Percentiles rank a stretch among this genome's conserved stretches.
Evolutionary conservation across 2,888 invertebrate genomes (phyloP).

Genomic region (Napeogenes inachia): DNA sequence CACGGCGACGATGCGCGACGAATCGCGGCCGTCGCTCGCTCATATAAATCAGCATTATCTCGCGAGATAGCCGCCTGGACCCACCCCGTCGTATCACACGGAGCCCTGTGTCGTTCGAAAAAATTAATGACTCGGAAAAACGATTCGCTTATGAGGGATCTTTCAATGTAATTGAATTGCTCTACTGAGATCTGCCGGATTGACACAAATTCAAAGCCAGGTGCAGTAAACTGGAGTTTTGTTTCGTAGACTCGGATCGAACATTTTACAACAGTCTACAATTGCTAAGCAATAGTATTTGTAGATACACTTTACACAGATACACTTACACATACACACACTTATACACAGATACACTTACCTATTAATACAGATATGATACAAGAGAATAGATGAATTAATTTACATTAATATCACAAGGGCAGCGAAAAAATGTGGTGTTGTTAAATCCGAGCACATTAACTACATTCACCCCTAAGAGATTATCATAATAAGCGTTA

Average conservation of each 20-base stretch:
- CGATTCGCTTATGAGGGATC: slow-evolving; percentile 79
- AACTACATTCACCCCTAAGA: slow-evolving; percentile 58
- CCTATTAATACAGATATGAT: not conserved
- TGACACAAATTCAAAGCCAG: slow-evolving; percentile 55
- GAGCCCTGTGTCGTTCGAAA: slow-evolving; percentile 75
- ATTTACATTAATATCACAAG: slow-evolving; percentile 40
- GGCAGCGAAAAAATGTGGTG: slow-evolving; percentile 47
- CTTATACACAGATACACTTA: not conserved
- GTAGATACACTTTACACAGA: too few relatives aligned
- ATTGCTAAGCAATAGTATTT: too few relatives aligned
- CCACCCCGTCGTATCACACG: slow-evolving; percentile 64
- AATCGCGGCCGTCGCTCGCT: slow-evolving; percentile 71
- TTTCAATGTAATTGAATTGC: slow-evolving; percentile 77
- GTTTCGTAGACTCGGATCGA: not conserved
- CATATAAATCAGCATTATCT: slow-evolving; percentile 78
- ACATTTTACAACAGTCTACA: not conserved
- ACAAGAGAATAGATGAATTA: slow-evolving; percentile 18
- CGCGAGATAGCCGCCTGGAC: slow-evolving; percentile 69
- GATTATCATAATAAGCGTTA: slow-evolving; percentile 70
- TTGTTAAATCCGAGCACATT: slow-evolving; percentile 58
- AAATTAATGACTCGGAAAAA: slow-evolving; percentile 78
- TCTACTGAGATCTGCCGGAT: slow-evolving; percentile 67
- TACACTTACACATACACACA: too few relatives aligned
- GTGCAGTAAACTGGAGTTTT: slow-evolving; percentile 32
- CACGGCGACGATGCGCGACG: slow-evolving; percentile 62